These are phyloP conservation scores for Xylota sylvarum DNA, from an alignment of 2,888 invertebrate genomes.

Conservation along the genomic window DNA sequence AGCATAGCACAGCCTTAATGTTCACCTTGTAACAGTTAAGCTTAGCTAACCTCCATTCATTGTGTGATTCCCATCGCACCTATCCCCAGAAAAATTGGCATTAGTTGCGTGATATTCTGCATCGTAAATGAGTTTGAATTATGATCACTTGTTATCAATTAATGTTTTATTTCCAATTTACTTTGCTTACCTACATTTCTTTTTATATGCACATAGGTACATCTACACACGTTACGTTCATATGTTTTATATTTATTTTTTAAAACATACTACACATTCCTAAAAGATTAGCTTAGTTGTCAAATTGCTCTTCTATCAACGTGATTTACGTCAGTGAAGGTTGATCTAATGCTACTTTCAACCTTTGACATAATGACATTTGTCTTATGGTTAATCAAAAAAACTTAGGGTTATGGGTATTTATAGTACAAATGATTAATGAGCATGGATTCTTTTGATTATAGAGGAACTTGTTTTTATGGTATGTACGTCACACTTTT, in stretches of 20 bases:
- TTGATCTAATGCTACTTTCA: neutral
- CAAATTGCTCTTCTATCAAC: neutral
- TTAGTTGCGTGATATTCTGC: neutral
- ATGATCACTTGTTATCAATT: neutral
- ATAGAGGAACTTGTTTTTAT: too few relatives aligned
- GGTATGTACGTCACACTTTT: too few relatives aligned
- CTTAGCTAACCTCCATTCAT: neutral
- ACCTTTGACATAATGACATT: neutral
- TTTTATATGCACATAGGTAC: too few relatives aligned
- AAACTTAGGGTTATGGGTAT: neutral
- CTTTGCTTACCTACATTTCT: too few relatives aligned
- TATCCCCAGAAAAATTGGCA: neutral
- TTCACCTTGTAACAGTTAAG: neutral
- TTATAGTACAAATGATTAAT: neutral
- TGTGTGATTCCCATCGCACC: neutral
- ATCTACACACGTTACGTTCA: too few relatives aligned
- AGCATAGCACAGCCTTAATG: neutral
- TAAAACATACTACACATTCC: neutral
- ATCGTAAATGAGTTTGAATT: neutral
- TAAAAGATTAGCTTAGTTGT: neutral
- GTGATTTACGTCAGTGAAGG: slow-evolving; percentile 1
- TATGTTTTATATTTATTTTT: too few relatives aligned
- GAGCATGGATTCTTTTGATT: too few relatives aligned
- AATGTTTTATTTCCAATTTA: too few relatives aligned
- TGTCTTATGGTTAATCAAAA: neutral